Percentiles rank a stretch among this genome's conserved stretches.
phyloP scores from a whole-genome alignment of 2,888 invertebrate species.

The Mesochorus sp. region DNA sequence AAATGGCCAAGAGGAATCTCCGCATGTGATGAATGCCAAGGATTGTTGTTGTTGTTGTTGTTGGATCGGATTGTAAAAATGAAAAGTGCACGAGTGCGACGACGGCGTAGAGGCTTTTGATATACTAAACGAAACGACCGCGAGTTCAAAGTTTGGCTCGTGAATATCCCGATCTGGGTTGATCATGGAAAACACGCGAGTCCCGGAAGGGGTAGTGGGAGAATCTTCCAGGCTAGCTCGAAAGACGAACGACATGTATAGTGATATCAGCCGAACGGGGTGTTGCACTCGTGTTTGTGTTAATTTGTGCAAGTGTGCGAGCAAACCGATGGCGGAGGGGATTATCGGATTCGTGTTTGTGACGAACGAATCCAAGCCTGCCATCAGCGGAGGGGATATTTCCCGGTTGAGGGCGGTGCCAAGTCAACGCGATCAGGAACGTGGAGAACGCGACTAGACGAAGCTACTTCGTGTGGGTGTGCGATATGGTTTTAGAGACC shows the following conservation, averaged over 20 bases:
- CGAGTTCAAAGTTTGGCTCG: constrained; percentile 54
- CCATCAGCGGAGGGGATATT: constrained; percentile 54
- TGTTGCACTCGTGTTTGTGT: constrained; percentile 14
- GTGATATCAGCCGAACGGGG: constrained; percentile 19
- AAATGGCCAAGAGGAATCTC: too few relatives aligned
- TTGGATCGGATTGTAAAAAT: too few relatives aligned
- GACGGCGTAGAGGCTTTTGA: constrained; percentile 39
- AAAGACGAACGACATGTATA: constrained; percentile 30
- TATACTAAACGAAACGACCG: constrained; percentile 37
- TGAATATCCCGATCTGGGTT: constrained; percentile 58
- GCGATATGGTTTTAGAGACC: neutral
- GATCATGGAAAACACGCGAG: constrained; percentile 60
- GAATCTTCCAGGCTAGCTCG: constrained; percentile 5
- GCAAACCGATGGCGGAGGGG: constrained; percentile 32
- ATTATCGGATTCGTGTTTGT: constrained; percentile 60
- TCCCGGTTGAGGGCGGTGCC: constrained; percentile 71
- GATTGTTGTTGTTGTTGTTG: too few relatives aligned
- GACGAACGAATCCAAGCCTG: constrained; percentile 57
- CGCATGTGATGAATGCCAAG: too few relatives aligned
- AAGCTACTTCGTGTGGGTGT: neutral
- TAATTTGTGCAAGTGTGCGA: constrained; percentile 6
- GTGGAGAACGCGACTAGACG: constrained; percentile 24
- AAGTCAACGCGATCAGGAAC: constrained; percentile 58
- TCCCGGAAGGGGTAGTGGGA: constrained; percentile 37
- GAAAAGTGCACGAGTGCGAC: neutral